Evolutionary conservation across 2,797 vertebrate species (phyloP), one percentile per base, ranked within the genome.

Genomic region (Channallabes apus): DNA sequence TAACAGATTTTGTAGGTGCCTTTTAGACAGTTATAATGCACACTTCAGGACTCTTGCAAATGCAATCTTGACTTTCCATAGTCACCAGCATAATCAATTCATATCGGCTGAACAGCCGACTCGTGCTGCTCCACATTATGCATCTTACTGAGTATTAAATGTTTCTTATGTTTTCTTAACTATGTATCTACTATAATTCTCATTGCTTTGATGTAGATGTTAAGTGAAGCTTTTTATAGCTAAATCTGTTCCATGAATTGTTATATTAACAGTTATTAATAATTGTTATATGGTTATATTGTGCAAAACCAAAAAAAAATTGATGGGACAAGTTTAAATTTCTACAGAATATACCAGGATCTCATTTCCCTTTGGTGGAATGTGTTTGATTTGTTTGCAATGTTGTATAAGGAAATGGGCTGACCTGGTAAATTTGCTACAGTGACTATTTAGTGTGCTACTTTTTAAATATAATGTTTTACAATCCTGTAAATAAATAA

Each of bases 1-100:
- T 6, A n/a, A 38, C 35, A 41, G 22, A 41, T 20, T 24, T 6
- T 79, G n/a, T 46, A 46, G 59, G 77, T 79, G 77, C 77, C 59
- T 79, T 79, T 79, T 46, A 24, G 59, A 80, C 15, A 46, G 35
- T 27, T 62, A 2, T 79, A 41, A 78, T 76, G 46, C 27, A 76
- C 38, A n/a, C 6, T 58, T 17, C 29, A 58, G 1, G 17, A 77
- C 0, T 38, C 2, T 78, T 61, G 35, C 7, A 78, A 62, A 17
- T 61, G 56, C 32, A 24, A 20, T 61, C 12, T n/a, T 17, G n/a
- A 17, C 58, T 24, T 78, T 59, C 59, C 4, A 38, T 79, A 79
- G 22, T 79, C 58, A 79, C 32, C 58, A 79, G 76, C 58, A n/a
- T 15, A 35, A 32, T 22, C 7, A 4, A 8, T 58, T 77, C 51